A percentile compares a stretch with the other conserved stretches of the same genome.
Conservation (phyloP, 2,113 vertebrate species). For the Sclerurus mexicanus region DNA sequence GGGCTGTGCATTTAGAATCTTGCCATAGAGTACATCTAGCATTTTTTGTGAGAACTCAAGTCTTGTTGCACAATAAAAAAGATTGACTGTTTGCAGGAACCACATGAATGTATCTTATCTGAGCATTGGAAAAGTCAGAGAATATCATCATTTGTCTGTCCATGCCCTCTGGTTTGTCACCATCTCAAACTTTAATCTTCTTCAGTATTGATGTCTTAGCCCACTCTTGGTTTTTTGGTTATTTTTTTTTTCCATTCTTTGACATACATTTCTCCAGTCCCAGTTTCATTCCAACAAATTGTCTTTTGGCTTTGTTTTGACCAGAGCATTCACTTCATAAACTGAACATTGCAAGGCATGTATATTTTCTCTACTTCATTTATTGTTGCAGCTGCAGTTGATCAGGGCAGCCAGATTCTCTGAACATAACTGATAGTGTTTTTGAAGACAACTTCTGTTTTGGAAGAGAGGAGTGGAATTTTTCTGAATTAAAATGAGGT, state of each 20-base stretch:
- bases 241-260: background rate
- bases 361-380: background rate
- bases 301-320: background rate
- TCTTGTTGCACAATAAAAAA: background rate
- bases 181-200: background rate
- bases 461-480: background rate
- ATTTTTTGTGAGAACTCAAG: background rate
- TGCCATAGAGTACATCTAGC: background rate
- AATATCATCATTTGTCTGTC: background rate
- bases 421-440: background rate
- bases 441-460: background rate
- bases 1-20: background rate
- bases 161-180: background rate
- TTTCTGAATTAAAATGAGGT: constrained; percentile 7
- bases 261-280: background rate
- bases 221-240: background rate
- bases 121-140: background rate
- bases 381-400: background rate
- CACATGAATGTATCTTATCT: background rate
- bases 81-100: background rate
- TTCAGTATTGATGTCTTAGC: background rate
- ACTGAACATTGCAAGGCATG: background rate
- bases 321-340: background rate
- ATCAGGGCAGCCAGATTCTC: background rate
- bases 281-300: background rate